phyloP scores from a whole-genome alignment of 2,113 vertebrate genomes.

The Paedocypris sp. region DNA sequence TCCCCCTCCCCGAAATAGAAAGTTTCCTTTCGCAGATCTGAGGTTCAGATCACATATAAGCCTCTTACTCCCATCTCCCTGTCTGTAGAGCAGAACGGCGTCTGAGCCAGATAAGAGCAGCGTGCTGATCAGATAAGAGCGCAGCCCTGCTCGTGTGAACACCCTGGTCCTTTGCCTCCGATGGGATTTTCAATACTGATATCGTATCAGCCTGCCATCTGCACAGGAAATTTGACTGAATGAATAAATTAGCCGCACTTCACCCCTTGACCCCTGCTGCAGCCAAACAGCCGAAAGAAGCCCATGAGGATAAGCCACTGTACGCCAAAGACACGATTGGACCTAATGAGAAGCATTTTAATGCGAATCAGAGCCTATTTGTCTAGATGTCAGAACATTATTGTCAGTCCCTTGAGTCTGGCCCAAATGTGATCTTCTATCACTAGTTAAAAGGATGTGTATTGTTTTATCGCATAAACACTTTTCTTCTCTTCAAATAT shows the following conservation, averaged over 20 bases:
- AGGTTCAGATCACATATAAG: constrained; percentile 39
- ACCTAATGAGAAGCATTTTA: constrained; percentile 41
- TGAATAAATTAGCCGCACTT: constrained; percentile 73
- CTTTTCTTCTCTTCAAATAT: too few relatives aligned
- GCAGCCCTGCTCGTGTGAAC: constrained; percentile 33
- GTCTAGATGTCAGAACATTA: constrained; percentile 34
- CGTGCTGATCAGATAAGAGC: constrained; percentile 53
- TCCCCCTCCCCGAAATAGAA: constrained; percentile 19
- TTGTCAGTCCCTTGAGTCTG: constrained; percentile 50
- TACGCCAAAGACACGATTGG: constrained; percentile 45
- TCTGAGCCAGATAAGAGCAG: constrained; percentile 62
- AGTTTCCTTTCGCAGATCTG: constrained; percentile 28
- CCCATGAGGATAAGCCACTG: constrained; percentile 51
- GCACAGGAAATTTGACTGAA: constrained; percentile 70
- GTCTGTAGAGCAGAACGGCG: constrained; percentile 62
- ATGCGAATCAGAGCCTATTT: constrained; percentile 24
- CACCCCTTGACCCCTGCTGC: constrained; percentile 55
- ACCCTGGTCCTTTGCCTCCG: constrained; percentile 29
- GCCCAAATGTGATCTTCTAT: constrained; percentile 49
- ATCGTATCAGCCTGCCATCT: constrained; percentile 66
- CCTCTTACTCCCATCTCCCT: constrained; percentile 54
- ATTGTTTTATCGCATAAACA: not conserved
- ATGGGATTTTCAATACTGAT: constrained; percentile 62
- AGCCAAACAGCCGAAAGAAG: constrained; percentile 46
- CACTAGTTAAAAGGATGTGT: constrained; percentile 21